Evolutionary conservation across 2,113 vertebrate species (phyloP), one percentile per base, ranked within the genome.

Genomic region (Herpetotheres cachinnans): DNA sequence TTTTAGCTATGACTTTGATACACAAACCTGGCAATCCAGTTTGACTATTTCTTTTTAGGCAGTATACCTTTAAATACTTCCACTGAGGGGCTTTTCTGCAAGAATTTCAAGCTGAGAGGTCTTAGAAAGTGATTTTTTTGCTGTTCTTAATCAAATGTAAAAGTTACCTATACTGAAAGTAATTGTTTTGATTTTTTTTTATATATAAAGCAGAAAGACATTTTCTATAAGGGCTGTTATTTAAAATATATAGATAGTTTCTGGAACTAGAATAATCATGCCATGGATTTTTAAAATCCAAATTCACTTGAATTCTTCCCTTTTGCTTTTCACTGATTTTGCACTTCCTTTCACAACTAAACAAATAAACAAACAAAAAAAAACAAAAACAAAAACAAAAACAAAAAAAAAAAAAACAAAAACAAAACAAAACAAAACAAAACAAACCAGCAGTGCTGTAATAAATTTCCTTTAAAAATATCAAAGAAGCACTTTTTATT

Each of bases 301-400:
- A 80, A 55, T 42, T 42, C 17, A 24, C 8, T 11, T 65, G 11
- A 79, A 74, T 86, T 59, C 10, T 42, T 63, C 8, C 8, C 24
- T 52, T 77, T 72, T 8, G 25, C 3, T 78, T 88, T 74, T 63
- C 46, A 66, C 26, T 50, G 24, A 47, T 50, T 74, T 86, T 77
- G 42, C 22, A 30, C 24, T 69, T 70, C 71, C 17, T 76, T 77
- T 50, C 79, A 36, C 19, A 71, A 34, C 2, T 10, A 61, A 56
- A 61, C 8, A 59, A 19, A 56, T n/a, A 44, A 62, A 32, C 20
- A 5, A 22, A 29, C 8, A 42, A 30, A 25, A 32, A 19, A 18
- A 5, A 10, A 10, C 18, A 36, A 47, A 80, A 76, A 5, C 0
- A 6, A 0, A 55, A 73, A 30, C 6, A n/a, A n/a, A 5, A 21